Evolutionary conservation across 2,113 vertebrate genomes (phyloP).

Genomic region (Onychostruthus taczanowskii): DNA sequence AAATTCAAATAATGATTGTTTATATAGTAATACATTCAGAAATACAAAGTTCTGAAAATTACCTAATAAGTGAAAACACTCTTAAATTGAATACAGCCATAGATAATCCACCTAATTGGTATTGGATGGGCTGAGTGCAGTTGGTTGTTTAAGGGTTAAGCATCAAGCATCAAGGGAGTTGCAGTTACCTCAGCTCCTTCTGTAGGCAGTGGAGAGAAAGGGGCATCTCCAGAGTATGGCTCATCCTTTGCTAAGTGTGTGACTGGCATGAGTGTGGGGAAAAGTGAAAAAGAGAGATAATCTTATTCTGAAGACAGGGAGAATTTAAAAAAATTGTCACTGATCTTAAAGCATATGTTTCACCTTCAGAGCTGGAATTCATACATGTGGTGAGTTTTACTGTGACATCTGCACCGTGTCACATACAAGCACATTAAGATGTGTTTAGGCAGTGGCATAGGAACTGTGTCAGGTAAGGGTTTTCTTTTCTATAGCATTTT

Average conservation of each 20-base stretch:
- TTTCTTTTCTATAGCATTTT: background rate
- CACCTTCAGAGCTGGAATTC: background rate
- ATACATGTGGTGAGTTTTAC: background rate
- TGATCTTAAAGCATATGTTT: background rate
- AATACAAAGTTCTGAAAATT: background rate
- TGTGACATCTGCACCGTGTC: background rate
- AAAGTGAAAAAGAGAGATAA: background rate
- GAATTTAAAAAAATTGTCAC: background rate
- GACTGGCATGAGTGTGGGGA: background rate
- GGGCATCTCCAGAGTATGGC: background rate
- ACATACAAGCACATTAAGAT: background rate
- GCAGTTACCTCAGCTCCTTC: background rate
- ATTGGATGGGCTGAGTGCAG: background rate
- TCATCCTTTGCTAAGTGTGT: background rate
- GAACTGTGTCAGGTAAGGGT: background rate
- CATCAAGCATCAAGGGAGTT: background rate
- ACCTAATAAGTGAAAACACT: background rate
- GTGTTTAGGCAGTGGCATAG: background rate
- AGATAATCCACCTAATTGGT: background rate
- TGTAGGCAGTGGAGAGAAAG: background rate
- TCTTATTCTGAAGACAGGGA: background rate
- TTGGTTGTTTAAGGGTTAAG: background rate
- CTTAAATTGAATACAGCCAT: background rate
- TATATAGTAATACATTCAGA: rapidly evolving
- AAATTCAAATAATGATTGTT: background rate